Conservation (phyloP, 2,113 vertebrate species). For the Trogon surrucura region DNA sequence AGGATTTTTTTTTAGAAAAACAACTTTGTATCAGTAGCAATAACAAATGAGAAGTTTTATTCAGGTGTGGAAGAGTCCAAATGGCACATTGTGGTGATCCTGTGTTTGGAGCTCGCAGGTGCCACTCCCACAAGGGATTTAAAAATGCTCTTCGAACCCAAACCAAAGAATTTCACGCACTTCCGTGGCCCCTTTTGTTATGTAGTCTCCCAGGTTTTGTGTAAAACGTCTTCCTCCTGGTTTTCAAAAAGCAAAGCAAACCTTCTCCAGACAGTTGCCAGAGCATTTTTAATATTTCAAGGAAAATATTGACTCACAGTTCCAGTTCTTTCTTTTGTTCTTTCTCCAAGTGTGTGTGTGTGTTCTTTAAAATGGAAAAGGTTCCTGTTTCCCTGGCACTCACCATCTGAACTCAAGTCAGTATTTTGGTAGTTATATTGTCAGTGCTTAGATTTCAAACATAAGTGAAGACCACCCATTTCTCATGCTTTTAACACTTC, state of each 20-base stretch:
- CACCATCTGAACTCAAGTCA: neutral
- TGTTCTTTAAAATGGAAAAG: conserved; percentile 1
- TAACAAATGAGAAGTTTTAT: neutral
- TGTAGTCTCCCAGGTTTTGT: neutral
- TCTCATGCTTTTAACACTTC: neutral
- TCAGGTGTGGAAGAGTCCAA: neutral
- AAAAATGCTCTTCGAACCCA: neutral
- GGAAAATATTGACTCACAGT: neutral
- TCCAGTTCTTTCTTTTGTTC: neutral
- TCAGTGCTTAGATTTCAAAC: neutral
- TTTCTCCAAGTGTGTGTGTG: neutral
- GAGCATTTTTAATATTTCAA: neutral
- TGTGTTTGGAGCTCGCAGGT: neutral
- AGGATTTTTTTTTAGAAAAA: neutral
- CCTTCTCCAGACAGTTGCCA: neutral
- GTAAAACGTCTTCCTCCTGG: neutral
- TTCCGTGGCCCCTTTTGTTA: neutral
- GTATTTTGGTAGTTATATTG: neutral
- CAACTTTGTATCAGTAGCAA: neutral
- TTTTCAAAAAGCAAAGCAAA: neutral
- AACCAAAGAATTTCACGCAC: neutral
- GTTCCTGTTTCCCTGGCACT: conserved; percentile 10
- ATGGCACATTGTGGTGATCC: neutral
- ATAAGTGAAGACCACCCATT: neutral
- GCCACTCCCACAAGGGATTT: neutral